Evolutionary conservation across 2,797 vertebrate species (phyloP), one percentile per base, ranked within the genome.

Genomic region (Passerculus sandwichensis): DNA sequence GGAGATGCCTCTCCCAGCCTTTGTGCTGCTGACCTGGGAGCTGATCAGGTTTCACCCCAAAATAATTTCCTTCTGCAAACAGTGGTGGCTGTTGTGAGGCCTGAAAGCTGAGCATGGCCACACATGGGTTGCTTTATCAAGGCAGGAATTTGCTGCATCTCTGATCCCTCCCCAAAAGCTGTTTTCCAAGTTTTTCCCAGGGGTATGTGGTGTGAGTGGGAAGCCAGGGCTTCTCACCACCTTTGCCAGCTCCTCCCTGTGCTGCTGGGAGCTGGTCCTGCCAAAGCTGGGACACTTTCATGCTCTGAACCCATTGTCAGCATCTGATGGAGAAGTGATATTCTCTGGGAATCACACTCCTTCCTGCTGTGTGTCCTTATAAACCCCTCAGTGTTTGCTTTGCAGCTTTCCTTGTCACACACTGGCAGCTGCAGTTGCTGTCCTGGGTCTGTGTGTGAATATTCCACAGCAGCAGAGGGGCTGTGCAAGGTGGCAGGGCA

Each of bases 61-160:
- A 97, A 94, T 96, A 96, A 83, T 84, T 47, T 45, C 62, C 70
- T 89, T 76, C 94, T 96, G 78, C 95, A 90, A 85, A 96, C 69
- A 90, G 51, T 76, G 62, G 71, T 65, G 54, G 40, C 56, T 2
- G 1, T 89, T 77, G 22, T 10, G 67, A 59, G 71, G 75, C 59
- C 94, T 96, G 88, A 88, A 84, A 94, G 79, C 88, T 85, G 72
- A 96, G 79, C 64, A 4, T 50, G 17, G 65, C 70, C 81, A 71
- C 30, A 6, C 54, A 16, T 26, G 59, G 87, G 59, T 84, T 40
- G 44, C 51, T 88, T 89, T 66, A 26, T 62, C 82, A 57, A 75
- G 73, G 19, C 60, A 70, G 71, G 62, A 72, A 30, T 82, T 83
- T 22, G 2, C 50, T 79, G 47, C 56, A 22, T 85, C 57, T 85